Percentiles rank a stretch among this genome's conserved stretches.
Conservation (phyloP, 1,140 invertebrate species). For the Phthorimaea operculella region DNA sequence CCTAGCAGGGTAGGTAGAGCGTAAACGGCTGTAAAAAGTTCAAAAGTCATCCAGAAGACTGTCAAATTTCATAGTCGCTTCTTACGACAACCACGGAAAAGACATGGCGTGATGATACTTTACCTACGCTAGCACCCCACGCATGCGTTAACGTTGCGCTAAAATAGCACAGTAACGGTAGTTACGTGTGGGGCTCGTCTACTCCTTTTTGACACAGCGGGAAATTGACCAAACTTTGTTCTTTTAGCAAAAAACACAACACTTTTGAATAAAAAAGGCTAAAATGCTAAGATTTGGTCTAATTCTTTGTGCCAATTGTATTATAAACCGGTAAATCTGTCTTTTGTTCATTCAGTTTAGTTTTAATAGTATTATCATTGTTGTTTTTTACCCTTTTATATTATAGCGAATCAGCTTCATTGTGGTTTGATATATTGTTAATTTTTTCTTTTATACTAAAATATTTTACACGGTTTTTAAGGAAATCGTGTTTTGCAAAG, state of each 20-base stretch:
- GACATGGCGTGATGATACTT: too few relatives aligned
- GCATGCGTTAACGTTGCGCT: too few relatives aligned
- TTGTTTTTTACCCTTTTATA: constrained; percentile 26
- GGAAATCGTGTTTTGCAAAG: background rate
- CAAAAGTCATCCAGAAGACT: too few relatives aligned
- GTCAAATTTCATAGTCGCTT: too few relatives aligned
- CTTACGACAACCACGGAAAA: too few relatives aligned
- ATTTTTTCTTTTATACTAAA: constrained; percentile 11
- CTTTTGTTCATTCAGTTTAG: constrained; percentile 24
- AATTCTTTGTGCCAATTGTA: constrained; percentile 24
- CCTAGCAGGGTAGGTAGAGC: too few relatives aligned
- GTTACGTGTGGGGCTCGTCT: too few relatives aligned
- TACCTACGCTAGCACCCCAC: too few relatives aligned
- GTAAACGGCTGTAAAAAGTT: too few relatives aligned
- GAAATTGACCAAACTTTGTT: constrained; percentile 11
- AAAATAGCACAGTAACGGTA: too few relatives aligned
- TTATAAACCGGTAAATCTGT: constrained; percentile 24
- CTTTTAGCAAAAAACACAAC: background rate
- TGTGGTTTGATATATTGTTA: constrained; percentile 16
- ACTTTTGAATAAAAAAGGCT: background rate
- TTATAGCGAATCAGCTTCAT: constrained; percentile 19
- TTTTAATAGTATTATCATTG: constrained; percentile 22
- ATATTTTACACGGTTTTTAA: constrained; percentile 26
- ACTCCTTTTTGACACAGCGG: constrained; percentile 34
- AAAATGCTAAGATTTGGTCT: background rate